Base-by-base conservation (phyloP, 2,888 invertebrate species). In the Leptinotarsa rubiginosa region DNA sequence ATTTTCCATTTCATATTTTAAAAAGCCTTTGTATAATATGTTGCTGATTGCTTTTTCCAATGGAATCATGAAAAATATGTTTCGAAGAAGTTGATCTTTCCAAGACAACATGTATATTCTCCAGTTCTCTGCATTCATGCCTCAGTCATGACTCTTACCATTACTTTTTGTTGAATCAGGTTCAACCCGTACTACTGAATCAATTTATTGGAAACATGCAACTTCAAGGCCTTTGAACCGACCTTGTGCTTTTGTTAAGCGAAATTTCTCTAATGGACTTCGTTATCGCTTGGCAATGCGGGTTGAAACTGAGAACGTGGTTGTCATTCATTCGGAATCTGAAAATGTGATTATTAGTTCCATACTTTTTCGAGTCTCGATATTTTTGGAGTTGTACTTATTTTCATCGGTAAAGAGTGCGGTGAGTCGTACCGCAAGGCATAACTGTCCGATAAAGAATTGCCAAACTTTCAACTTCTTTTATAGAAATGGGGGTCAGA, bases 181-280 rank as follows among this genome's bases (percentile, higher is more conserved):
- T 62, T 62, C 62, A 62, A 62, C n/a, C n/a, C 10, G 62, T 41
- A 62, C 25, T n/a, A 62, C n/a, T n/a, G 0, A 62, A 25, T 62
- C 10, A 31, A n/a, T 16, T 31, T 15, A 41, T 62, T 25, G 62
- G 31, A 15, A 41, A 62, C 62, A 62, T 62, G 62, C 62, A 18
- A 62, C 41, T 62, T 13, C 41, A 62, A 62, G 41, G 62, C 16
- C 41, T 62, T 20, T 31, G n/a, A 16, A 62, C 16, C 41, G 62
- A 62, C 62, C 41, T 25, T 62, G 62, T 62, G 31, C 62, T 41
- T 62, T 62, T 62, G n/a, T 62, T 62, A 16, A 12, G n/a, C 62
- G 13, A 41, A 62, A n/a, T 62, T 62, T 62, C 62, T 62, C n/a
- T 62, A 41, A 62, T 62, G n/a, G 18, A 18, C 62, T 41, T 41